Evolutionary conservation across 2,888 invertebrate species (phyloP), one percentile per base, ranked within the genome.

Genomic region (Phengaris arion): DNA sequence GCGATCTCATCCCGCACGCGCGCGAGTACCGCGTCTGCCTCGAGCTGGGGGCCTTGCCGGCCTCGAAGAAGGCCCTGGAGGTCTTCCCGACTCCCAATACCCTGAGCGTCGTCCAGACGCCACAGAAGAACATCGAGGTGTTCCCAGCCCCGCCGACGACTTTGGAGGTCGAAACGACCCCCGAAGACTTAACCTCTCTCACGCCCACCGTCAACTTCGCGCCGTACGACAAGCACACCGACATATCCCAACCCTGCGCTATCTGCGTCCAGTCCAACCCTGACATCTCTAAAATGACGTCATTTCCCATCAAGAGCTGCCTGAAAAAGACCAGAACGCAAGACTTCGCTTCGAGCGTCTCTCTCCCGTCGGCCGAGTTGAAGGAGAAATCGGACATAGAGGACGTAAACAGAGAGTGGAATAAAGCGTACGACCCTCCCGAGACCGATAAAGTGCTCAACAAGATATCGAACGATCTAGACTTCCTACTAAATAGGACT

Each of bases 391-490:
- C 91, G 0, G 89, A 90, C 73, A 89, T 89, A 70, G 90, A 90
- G 77, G 87, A 88, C 81, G 88, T 90, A 59, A 91, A 90, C 77
- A 85, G 86, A 76, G 88, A 91, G 79, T 89, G 90, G 89, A 89
- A 88, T 46, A 86, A 85, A 79, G 88, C 89, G 52, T 90, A 92
- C 81, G 87, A 89, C 78, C 85, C 87, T 0, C 88, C 89, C 0
- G 89, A 91, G 75, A 87, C 91, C 54, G 95, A 95, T 81, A 96
- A 95, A 76, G 96, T 97, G 94, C 89, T 97, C 74, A 96, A 97
- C 89, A 95, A 97, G 85, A 97, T 97, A 83, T 96, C 96, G 1
- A 96, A 96, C 84, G 97, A 97, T 89, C 91, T 97, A 81, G 97
- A 97, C 89, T 97, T 97, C 90, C 91, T 97, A 81, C 91, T 97